Evolutionary conservation across 1,140 invertebrate genomes (phyloP).

Genomic region (Saccostrea cuccullata): DNA sequence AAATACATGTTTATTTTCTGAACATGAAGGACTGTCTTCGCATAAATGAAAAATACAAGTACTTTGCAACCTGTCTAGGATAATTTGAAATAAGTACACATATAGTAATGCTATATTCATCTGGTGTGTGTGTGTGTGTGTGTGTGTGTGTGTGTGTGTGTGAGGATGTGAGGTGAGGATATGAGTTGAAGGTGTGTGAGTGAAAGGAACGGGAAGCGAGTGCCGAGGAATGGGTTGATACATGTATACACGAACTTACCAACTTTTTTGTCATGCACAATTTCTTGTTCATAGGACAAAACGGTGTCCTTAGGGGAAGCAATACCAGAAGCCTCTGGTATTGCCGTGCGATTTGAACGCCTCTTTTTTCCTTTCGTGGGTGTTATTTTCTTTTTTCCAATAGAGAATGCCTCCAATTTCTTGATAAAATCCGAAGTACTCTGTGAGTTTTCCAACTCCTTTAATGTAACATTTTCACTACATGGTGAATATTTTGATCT

Average conservation of each 20-base stretch:
- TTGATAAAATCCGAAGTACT: background rate
- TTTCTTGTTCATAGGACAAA: constrained; percentile 1
- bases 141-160: background rate
- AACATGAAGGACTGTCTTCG: too few species aligned
- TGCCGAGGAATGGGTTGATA: background rate
- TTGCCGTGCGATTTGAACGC: too few species aligned
- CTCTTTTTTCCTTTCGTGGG: background rate
- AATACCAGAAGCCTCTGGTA: background rate
- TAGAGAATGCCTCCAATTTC: background rate
- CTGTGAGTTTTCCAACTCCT: background rate
- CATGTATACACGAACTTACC: background rate
- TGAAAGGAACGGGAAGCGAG: background rate
- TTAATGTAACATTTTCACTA: background rate
- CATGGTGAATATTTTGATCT: too few species aligned
- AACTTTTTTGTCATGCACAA: background rate
- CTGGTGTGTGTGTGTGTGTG: background rate
- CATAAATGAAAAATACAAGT: too few species aligned
- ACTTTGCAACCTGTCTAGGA: too few species aligned
- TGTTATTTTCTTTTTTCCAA: background rate
- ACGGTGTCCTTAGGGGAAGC: background rate
- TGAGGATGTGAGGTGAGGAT: background rate
- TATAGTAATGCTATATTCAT: too few species aligned
- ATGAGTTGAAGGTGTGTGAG: background rate
- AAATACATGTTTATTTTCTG: too few species aligned
- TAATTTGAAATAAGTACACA: too few species aligned